phyloP scores from a whole-genome alignment of 2,797 vertebrate species.

The Decapterus maruadsi region DNA sequence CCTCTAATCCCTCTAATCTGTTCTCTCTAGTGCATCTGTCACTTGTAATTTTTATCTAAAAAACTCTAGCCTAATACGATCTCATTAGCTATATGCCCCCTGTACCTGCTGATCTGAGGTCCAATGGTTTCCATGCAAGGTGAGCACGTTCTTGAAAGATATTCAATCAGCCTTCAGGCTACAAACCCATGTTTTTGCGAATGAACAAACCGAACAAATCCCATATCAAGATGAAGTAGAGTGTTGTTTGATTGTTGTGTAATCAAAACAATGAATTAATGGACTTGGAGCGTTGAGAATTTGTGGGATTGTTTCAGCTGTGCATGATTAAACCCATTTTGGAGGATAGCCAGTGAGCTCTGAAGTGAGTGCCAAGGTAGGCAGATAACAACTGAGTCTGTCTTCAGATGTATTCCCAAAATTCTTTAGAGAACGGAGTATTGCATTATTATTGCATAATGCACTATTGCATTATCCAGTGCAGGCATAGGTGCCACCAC shows the following conservation, averaged over 20 bases:
- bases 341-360: background rate
- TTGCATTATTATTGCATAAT: background rate
- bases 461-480: background rate
- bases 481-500: background rate
- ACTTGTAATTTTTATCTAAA: background rate
- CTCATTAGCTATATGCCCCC: background rate
- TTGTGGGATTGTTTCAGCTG: background rate
- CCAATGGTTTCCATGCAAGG: background rate
- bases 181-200: background rate
- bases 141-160: conserved; percentile 5
- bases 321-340: conserved; percentile 9
- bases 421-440: background rate
- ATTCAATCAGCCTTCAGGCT: background rate
- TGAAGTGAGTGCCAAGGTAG: conserved; percentile 10
- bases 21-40: conserved; percentile 11
- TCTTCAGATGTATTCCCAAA: background rate
- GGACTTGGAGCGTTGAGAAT: background rate
- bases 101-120: background rate
- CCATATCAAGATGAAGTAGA: background rate
- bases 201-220: background rate
- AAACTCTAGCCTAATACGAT: background rate
- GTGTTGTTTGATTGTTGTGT: conserved; percentile 5
- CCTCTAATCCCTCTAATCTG: background rate
- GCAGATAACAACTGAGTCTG: background rate
- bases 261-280: conserved; percentile 24